These are phyloP conservation scores for Labeo calbasu DNA, from an alignment of 2,797 vertebrate genomes.

Conservation along the genomic window DNA sequence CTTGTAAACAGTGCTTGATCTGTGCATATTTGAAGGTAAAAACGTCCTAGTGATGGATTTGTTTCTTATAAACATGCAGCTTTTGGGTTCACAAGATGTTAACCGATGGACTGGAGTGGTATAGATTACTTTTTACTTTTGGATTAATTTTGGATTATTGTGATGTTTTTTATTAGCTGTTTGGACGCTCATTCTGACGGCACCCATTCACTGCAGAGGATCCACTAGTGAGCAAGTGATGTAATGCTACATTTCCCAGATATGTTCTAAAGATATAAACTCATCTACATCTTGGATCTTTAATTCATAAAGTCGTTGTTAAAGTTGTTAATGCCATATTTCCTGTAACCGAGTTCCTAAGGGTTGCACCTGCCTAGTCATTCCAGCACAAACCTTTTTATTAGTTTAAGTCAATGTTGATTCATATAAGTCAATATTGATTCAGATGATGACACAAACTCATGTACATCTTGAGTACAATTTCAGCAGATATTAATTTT, in stretches of 20 bases:
- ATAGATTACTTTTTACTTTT: too few relatives aligned
- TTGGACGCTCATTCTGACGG: neutral
- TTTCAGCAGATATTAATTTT: neutral
- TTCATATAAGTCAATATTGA: neutral
- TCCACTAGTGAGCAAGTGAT: neutral
- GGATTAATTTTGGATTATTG: neutral
- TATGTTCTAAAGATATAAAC: neutral
- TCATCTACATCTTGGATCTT: neutral
- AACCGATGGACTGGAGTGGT: neutral
- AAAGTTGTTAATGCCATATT: neutral
- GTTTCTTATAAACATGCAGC: neutral
- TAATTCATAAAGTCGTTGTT: neutral
- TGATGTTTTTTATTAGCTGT: neutral
- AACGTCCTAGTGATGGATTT: neutral
- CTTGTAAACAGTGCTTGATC: neutral
- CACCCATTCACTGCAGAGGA: neutral
- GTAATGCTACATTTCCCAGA: neutral
- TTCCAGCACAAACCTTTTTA: neutral
- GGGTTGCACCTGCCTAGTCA: neutral
- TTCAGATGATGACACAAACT: neutral
- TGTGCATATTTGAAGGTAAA: neutral
- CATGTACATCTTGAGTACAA: neutral
- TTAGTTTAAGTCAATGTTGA: neutral
- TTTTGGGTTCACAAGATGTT: neutral
- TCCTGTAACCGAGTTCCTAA: neutral